Evolutionary conservation across 2,797 vertebrate genomes (phyloP).

Genomic region (Chrysocyon brachyurus): DNA sequence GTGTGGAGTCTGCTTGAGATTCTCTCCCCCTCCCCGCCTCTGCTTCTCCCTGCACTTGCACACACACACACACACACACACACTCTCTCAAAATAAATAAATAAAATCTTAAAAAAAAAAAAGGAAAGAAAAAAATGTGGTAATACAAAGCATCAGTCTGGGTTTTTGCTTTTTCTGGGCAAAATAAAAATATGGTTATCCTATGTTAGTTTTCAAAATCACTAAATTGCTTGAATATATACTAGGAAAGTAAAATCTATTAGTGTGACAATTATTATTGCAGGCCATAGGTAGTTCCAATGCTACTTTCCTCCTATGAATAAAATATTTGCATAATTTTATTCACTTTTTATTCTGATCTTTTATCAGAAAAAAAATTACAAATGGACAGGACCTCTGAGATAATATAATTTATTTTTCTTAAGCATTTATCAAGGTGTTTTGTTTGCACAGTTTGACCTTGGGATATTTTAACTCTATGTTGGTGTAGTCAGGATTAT

Average conservation of each 20-base stretch:
- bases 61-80: too few species aligned
- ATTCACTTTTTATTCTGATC: conserved; percentile 52
- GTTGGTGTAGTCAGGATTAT: conserved; percentile 47
- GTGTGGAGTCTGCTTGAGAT: neutral
- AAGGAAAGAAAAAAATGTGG: neutral
- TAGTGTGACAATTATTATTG: neutral
- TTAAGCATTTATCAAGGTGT: conserved; percentile 62
- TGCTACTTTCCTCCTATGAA: neutral
- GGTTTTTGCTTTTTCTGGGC: conserved; percentile 53
- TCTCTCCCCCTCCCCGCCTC: neutral
- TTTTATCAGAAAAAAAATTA: conserved; percentile 55
- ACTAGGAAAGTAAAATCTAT: neutral
- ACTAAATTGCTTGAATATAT: neutral
- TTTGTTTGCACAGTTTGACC: conserved; percentile 62
- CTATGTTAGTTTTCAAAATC: conserved; percentile 4
- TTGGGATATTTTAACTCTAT: conserved; percentile 40
- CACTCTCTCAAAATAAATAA: neutral
- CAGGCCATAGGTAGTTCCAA: neutral
- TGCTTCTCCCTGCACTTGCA: neutral
- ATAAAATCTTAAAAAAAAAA: neutral
- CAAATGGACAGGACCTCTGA: conserved; percentile 25
- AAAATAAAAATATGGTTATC: conserved; percentile 53
- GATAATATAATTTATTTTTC: conserved; percentile 66
- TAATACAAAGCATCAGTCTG: conserved; percentile 8
- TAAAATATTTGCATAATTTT: conserved; percentile 50